Evolutionary conservation across 1,140 invertebrate species (phyloP).

Genomic region (Polypedilum pembai): DNA sequence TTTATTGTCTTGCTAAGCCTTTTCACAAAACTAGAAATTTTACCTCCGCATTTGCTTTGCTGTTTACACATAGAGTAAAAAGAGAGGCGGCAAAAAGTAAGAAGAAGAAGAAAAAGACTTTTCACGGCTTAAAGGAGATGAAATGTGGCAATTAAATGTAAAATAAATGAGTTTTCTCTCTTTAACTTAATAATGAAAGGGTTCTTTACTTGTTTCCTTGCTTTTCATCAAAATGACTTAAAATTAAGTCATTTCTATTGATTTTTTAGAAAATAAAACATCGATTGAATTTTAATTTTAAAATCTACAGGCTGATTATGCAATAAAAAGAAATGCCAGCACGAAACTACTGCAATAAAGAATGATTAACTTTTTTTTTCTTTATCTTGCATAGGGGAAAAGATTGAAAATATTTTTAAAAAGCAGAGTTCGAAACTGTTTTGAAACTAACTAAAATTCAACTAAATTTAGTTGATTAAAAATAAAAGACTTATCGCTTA

Average conservation of each 20-base stretch:
- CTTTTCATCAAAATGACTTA: not conserved
- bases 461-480: too few relatives aligned
- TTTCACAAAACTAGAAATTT: not conserved
- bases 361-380: not conserved
- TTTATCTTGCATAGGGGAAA: too few relatives aligned
- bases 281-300: not conserved
- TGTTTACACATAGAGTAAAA: not conserved
- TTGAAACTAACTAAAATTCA: too few relatives aligned
- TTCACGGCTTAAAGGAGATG: slow-evolving; percentile 23
- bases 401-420: too few relatives aligned
- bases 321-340: slow-evolving; percentile 8
- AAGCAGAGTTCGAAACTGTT: too few relatives aligned
- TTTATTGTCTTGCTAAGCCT: slow-evolving; percentile 24
- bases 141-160: slow-evolving; percentile 26
- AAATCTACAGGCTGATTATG: slow-evolving; percentile 6
- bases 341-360: slow-evolving; percentile 12
- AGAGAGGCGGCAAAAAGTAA: not conserved
- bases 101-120: too few relatives aligned
- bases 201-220: slow-evolving; percentile 4
- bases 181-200: slow-evolving; percentile 6
- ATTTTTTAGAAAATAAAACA: not conserved
- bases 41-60: not conserved
- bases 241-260: not conserved
- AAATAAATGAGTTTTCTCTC: not conserved
- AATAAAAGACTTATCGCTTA: too few relatives aligned